Evolutionary conservation across 2,888 invertebrate genomes (phyloP).

Genomic region (Noctua fimbriata): DNA sequence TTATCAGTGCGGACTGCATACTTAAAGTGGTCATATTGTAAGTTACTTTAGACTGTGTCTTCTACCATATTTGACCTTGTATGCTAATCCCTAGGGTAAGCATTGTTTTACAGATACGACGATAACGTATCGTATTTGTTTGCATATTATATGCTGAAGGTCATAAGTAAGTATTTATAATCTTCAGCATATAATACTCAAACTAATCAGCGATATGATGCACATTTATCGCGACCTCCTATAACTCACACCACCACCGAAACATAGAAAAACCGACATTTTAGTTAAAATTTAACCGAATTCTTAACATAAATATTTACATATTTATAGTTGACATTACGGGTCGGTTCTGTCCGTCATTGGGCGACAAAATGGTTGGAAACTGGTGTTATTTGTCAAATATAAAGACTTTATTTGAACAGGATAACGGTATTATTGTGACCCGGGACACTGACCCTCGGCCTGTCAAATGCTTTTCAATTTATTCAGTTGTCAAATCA

Average conservation of each 20-base stretch:
- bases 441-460: slow-evolving; percentile 21
- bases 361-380: slow-evolving; percentile 22
- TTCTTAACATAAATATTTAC: slow-evolving; percentile 84
- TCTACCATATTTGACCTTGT: neutral
- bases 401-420: slow-evolving; percentile 47
- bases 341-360: slow-evolving; percentile 23
- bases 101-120: neutral
- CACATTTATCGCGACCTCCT: slow-evolving; percentile 21
- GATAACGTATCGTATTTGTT: too few species aligned
- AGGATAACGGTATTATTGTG: slow-evolving; percentile 53
- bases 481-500: slow-evolving; percentile 36
- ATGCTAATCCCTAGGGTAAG: neutral
- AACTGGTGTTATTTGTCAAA: slow-evolving; percentile 55
- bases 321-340: slow-evolving; percentile 77
- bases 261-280: slow-evolving; percentile 67
- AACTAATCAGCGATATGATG: neutral
- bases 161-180: neutral
- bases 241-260: slow-evolving; percentile 31
- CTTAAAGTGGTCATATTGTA: too few species aligned
- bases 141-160: too few species aligned
- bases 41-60: neutral
- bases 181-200: neutral
- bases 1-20: too few species aligned
- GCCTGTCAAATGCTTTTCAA: slow-evolving; percentile 20
- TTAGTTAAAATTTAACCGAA: slow-evolving; percentile 80